Conservation (phyloP, 1,140 invertebrate species). For the Heliconius congener region DNA sequence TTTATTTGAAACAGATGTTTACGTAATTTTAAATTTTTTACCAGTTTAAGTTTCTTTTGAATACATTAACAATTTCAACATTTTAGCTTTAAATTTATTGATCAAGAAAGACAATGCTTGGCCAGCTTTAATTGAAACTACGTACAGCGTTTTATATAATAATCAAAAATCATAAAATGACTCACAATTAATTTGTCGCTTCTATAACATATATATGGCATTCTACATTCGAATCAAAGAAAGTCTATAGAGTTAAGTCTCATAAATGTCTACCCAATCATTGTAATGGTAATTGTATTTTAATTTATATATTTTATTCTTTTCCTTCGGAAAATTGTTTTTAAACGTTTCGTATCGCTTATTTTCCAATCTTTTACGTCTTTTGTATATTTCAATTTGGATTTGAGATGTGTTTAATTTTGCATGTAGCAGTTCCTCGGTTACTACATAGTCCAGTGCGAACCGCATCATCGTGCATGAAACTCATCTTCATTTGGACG, state of each 20-base stretch:
- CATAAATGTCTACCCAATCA: slow-evolving; percentile 61
- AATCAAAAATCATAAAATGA: neutral
- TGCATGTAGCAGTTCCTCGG: slow-evolving; percentile 48
- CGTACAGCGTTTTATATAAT: too few relatives aligned
- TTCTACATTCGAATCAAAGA: slow-evolving; percentile 46
- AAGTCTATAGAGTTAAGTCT: slow-evolving; percentile 47
- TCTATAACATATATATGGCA: slow-evolving; percentile 43
- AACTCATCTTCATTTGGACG: slow-evolving; percentile 38
- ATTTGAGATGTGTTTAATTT: slow-evolving; percentile 42
- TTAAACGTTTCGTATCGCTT: slow-evolving; percentile 35
- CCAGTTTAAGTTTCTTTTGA: too few relatives aligned
- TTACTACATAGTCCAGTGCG: slow-evolving; percentile 31
- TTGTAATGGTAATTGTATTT: slow-evolving; percentile 60
- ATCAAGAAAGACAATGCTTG: too few relatives aligned
- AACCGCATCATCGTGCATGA: slow-evolving; percentile 45
- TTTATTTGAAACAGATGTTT: neutral
- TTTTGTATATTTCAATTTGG: slow-evolving; percentile 39
- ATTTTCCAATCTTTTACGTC: slow-evolving; percentile 40
- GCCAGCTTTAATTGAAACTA: too few relatives aligned
- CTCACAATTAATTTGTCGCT: slow-evolving; percentile 35
- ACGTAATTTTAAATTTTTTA: too few relatives aligned
- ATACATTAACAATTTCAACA: too few relatives aligned
- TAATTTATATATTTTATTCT: slow-evolving; percentile 53
- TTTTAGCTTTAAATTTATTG: too few relatives aligned
- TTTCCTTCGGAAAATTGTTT: slow-evolving; percentile 44